Base-by-base conservation (phyloP, 2,113 vertebrate species). In the Micromys minutus region DNA sequence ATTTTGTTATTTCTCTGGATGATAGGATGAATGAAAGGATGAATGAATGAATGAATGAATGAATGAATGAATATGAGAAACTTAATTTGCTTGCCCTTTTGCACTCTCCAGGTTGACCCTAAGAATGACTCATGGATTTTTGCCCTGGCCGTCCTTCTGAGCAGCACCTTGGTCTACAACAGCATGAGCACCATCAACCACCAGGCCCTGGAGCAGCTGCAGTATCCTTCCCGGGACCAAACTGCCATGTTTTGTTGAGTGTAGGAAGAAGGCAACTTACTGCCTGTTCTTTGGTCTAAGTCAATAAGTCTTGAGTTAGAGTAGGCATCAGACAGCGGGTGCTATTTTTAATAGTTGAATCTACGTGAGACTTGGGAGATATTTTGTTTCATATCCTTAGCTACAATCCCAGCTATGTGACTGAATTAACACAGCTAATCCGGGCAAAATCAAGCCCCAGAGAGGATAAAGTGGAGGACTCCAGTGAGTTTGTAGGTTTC, bases 391-490 rank as follows among this genome's bases (percentile, higher is more conserved):
- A 74, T 24, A 29, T 96, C 97, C 97, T 98, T 97, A 98, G 12
- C 96, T 67, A 36, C 47, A 7, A 42, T 94, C n/a, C n/a, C 55
- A 98, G 98, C 52, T 99, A 98, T 52, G 94, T 98, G 57, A 97
- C 98, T 9, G 97, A 98, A 95, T 95, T 99, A 67, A 97, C 98
- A 1, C 55, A 98, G 29, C 90, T 97, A 39, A 98, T 98, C 93
- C 97, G 94, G 65, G 87, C 97, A 36, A 99, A 98, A 91, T 93
- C 98, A 8, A 45, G 76, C 1, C 31, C 81, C 10, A 85, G 55
- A 26, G 34, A 61, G 8, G 24, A 8, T 22, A 75, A 72, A 26
- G 47, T 93, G 11, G 87, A 96, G 0, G 95, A 98, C 4, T 96
- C 97, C 0, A 36, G 77, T 0, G 95, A 98, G 8, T 98, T 98